phyloP scores from a whole-genome alignment of 2,113 vertebrate genomes.

The Camelus dromedarius region DNA sequence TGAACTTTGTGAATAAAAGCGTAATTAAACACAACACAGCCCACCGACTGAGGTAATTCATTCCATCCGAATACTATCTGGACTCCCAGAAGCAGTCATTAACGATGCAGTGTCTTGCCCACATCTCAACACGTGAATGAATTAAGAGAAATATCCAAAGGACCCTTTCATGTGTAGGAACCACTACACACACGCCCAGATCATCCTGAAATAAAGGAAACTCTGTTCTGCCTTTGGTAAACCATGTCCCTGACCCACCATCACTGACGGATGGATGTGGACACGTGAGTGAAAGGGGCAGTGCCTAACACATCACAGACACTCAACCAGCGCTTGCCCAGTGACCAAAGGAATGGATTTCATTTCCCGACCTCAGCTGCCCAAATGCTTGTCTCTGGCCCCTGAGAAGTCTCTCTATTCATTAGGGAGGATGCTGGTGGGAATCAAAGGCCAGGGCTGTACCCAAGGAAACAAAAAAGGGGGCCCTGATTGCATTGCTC shows the following conservation, averaged over 20 bases:
- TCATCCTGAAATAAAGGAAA: not conserved
- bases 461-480: not conserved
- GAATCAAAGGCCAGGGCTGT: not conserved
- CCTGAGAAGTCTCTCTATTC: not conserved
- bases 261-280: not conserved
- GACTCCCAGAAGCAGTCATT: conserved; percentile 7
- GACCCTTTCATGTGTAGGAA: conserved; percentile 6
- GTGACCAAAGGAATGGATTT: not conserved
- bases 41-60: conserved; percentile 13
- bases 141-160: conserved; percentile 6
- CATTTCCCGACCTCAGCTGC: not conserved
- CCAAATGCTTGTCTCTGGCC: not conserved
- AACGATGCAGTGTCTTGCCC: not conserved
- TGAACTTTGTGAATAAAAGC: conserved; percentile 37
- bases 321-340: not conserved
- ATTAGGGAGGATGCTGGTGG: not conserved
- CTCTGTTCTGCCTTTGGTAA: not conserved
- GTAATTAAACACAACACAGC: not conserved
- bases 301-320: not conserved
- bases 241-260: not conserved
- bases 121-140: not conserved
- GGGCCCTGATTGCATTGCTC: not conserved
- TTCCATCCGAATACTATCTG: conserved; percentile 4
- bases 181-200: not conserved
- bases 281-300: not conserved